phyloP scores from a whole-genome alignment of 2,113 vertebrate species.

The Nematolebias whitei region DNA sequence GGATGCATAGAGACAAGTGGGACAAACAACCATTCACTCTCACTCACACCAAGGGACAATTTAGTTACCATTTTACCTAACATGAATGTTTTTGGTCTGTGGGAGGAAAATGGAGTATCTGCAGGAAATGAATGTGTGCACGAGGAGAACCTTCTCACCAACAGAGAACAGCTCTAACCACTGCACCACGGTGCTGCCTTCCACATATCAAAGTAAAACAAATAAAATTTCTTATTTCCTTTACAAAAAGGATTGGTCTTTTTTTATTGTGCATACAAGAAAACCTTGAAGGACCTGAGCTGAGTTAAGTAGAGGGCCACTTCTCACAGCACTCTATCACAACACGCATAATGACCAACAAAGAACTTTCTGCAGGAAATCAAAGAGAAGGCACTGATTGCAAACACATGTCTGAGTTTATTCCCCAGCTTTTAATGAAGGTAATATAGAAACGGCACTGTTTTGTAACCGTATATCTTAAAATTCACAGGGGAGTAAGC shows the following conservation, averaged over 20 bases:
- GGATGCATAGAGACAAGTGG: too few species aligned
- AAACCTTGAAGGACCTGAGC: slow-evolving; percentile 10
- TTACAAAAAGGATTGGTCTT: slow-evolving; percentile 8
- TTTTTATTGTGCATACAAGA: background rate
- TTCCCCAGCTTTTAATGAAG: slow-evolving; percentile 59
- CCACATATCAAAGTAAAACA: slow-evolving; percentile 14
- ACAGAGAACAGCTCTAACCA: too few species aligned
- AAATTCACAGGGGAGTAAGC: slow-evolving; percentile 31
- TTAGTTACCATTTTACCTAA: too few species aligned
- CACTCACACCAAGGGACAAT: too few species aligned
- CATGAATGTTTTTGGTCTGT: too few species aligned
- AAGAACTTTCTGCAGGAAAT: slow-evolving; percentile 54
- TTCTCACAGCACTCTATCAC: slow-evolving; percentile 24
- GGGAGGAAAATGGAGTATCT: too few species aligned
- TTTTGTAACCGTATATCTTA: slow-evolving; percentile 52
- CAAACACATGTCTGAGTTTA: slow-evolving; percentile 69
- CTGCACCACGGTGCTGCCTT: background rate
- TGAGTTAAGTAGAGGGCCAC: slow-evolving; percentile 18
- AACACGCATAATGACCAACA: slow-evolving; percentile 47
- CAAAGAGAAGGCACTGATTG: slow-evolving; percentile 57
- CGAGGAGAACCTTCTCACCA: too few species aligned
- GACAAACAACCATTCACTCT: too few species aligned
- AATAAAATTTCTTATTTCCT: slow-evolving; percentile 16
- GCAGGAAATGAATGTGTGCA: too few species aligned
- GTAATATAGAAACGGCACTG: slow-evolving; percentile 60